Evolutionary conservation across 2,113 vertebrate genomes (phyloP).

Genomic region (Leiothrix lutea): DNA sequence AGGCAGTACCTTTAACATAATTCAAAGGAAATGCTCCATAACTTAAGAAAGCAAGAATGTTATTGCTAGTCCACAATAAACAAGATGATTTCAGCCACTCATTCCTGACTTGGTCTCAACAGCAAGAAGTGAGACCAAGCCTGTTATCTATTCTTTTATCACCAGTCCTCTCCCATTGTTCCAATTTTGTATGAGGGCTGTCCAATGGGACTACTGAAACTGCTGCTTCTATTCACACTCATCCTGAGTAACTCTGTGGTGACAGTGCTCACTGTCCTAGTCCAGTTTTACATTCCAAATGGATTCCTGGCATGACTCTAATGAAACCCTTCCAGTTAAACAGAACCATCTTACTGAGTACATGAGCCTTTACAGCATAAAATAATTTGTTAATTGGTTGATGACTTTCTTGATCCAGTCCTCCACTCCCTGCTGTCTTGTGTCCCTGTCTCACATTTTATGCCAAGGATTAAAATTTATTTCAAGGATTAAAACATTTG

Average conservation of each 20-base stretch:
- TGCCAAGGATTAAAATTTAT: neutral
- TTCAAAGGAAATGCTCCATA: neutral
- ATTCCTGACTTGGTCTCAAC: neutral
- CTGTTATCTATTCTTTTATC: neutral
- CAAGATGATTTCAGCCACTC: neutral
- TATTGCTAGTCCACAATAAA: neutral
- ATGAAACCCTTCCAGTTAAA: neutral
- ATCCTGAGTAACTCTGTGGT: neutral
- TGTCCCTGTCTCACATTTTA: neutral
- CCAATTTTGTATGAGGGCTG: neutral
- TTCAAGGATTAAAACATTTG: neutral
- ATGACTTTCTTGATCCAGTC: neutral
- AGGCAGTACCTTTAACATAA: neutral
- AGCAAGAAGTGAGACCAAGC: neutral
- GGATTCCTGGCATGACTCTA: neutral
- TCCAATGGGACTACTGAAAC: neutral
- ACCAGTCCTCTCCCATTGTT: neutral
- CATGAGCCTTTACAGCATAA: neutral
- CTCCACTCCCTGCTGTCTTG: neutral
- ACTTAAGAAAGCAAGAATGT: neutral
- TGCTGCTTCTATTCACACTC: neutral
- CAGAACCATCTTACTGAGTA: neutral
- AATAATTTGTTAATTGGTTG: neutral
- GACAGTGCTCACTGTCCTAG: neutral
- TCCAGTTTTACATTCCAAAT: neutral